Evolutionary conservation across 2,113 vertebrate genomes (phyloP).

Genomic region (Motacilla tschutschensis): DNA sequence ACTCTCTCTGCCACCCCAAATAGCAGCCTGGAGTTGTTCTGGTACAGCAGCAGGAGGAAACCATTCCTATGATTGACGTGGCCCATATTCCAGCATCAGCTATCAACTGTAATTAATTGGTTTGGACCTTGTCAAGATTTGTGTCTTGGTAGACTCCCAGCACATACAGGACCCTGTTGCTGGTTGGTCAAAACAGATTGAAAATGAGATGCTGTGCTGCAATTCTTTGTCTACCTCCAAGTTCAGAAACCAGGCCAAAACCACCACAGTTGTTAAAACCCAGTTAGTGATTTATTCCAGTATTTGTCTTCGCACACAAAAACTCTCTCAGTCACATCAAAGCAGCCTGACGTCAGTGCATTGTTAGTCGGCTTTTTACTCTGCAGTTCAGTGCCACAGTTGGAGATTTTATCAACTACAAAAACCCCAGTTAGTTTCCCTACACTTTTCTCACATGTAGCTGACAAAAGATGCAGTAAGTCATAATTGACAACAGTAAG

Average conservation of each 20-base stretch:
- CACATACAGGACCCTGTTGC: background rate
- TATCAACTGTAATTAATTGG: background rate
- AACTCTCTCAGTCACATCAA: background rate
- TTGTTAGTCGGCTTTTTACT: background rate
- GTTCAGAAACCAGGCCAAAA: conserved; percentile 18
- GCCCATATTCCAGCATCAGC: background rate
- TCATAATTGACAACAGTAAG: background rate
- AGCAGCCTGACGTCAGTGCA: background rate
- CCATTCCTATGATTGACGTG: background rate
- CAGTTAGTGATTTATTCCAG: background rate
- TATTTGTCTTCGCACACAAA: background rate
- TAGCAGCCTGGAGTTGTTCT: background rate
- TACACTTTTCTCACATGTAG: background rate
- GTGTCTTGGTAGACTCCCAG: background rate
- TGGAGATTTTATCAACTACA: background rate
- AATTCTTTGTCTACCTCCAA: background rate
- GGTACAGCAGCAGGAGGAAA: background rate
- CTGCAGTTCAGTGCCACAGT: background rate
- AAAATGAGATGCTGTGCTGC: background rate
- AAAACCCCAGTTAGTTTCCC: background rate
- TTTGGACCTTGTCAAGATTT: background rate
- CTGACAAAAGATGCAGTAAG: background rate
- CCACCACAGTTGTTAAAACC: background rate
- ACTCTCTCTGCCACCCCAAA: background rate
- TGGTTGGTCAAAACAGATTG: background rate